Conservation (phyloP, 2,797 vertebrate species). For the Australoheros facetus region DNA sequence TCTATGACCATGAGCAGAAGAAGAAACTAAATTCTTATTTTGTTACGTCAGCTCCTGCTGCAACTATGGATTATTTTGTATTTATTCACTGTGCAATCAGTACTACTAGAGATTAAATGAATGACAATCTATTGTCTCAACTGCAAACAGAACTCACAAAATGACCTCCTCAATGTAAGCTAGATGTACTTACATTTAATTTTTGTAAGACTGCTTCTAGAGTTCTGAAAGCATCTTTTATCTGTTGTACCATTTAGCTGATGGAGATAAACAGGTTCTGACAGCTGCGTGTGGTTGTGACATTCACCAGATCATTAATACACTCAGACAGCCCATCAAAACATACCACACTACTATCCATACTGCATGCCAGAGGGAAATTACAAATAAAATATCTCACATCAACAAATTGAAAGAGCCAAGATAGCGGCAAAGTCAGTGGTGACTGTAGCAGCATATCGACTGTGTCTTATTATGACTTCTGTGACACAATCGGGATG, state of each 20-base stretch:
- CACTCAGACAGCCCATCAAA: constrained; percentile 49
- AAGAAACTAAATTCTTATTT: constrained; percentile 22
- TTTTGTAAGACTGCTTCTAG: neutral
- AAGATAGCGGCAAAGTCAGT: constrained; percentile 45
- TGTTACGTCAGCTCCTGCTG: constrained; percentile 2
- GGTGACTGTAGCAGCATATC: constrained; percentile 26
- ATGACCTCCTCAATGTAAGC: neutral
- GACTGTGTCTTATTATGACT: constrained; percentile 23
- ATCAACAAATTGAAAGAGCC: constrained; percentile 56
- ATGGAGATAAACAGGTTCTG: constrained; percentile 43
- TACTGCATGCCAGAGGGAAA: constrained; percentile 28
- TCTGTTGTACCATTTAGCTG: constrained; percentile 23
- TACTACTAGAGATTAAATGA: neutral
- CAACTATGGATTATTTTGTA: constrained; percentile 7
- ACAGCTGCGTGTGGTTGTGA: constrained; percentile 43
- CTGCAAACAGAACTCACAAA: neutral
- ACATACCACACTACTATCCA: constrained; percentile 21
- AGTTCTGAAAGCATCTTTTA: constrained; percentile 18
- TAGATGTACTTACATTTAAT: constrained; percentile 20
- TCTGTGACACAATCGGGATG: neutral
- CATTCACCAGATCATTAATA: constrained; percentile 52
- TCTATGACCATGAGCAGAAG: neutral
- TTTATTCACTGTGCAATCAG: neutral
- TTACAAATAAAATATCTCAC: constrained; percentile 65
- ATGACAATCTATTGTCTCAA: constrained; percentile 1